Evolutionary conservation across 2,888 invertebrate species (phyloP), one percentile per base, ranked within the genome.

Genomic region (Dasypogon diadema): DNA sequence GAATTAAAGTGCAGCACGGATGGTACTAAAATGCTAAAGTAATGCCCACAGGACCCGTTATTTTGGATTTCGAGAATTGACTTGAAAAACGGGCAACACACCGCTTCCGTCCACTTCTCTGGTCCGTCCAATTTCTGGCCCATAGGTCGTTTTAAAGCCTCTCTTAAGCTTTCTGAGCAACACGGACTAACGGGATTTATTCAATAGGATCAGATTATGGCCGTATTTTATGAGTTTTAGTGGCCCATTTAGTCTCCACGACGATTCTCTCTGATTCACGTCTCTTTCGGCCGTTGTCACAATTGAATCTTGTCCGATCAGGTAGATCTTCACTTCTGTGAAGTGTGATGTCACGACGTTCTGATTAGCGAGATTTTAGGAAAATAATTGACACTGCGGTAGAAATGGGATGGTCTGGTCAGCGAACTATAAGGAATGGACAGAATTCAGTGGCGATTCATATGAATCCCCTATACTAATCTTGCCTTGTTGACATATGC

Each of bases 121-220:
- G 18, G 18, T n/a, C 46, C 46, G 18, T 65, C 46, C 65, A 1
- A 12, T 12, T 12, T 42, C n/a, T 12, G 8, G 46, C 14, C 26
- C 2, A n/a, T n/a, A 16, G 48, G 8, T 65, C 51, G 51, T 3
- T 51, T 21, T 51, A 3, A 51, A 51, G 51, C 5, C 51, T 51
- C 16, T 18, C 51, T 16, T 4, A n/a, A 51, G 48, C 65, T 46
- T 5, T 65, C 4, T 22, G 65, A 42, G n/a, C n/a, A n/a, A 42
- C 46, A 3, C 46, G 14, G 24, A 24, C 10, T 65, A 65, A 65
- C 65, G 65, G 65, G 65, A 65, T 46, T 65, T 48, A 42, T 48
- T 65, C 46, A 65, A 65, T 65, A 65, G 65, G 65, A 65, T 65
- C 65, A 65, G 65, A 65, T 65, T 65, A 65, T 65, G 46, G 42